Conservation (phyloP, 2,888 invertebrate genomes). For the Eupithecia centaureata region DNA sequence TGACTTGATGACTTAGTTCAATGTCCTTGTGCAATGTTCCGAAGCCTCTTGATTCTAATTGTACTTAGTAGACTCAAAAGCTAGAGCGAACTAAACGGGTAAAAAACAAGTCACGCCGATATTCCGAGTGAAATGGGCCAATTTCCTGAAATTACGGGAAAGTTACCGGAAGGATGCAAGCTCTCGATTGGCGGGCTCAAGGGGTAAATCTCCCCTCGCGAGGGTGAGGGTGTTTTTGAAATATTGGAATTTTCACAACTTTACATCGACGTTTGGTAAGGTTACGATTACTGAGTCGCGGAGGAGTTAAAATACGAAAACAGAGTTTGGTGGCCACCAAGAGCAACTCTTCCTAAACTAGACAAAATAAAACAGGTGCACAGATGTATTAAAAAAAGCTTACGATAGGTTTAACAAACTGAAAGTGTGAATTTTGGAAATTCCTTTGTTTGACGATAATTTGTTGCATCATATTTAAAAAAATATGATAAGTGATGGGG, state of each 20-base stretch:
- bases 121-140: constrained; percentile 4
- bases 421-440: too few species aligned
- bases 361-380: too few species aligned
- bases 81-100: background rate
- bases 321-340: too few species aligned
- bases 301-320: too few species aligned
- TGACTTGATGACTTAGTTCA: background rate
- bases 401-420: too few species aligned
- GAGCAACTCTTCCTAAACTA: too few species aligned
- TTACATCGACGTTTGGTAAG: background rate
- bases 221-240: constrained; percentile 24
- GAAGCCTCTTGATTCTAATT: background rate
- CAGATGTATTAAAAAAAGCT: too few species aligned
- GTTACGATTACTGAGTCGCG: background rate
- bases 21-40: background rate
- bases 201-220: constrained; percentile 43
- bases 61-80: background rate
- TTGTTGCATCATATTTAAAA: too few species aligned
- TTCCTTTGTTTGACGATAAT: too few species aligned
- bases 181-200: constrained; percentile 57
- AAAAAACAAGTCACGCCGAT: constrained; percentile 1
- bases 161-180: constrained; percentile 41
- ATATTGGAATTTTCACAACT: constrained; percentile 27
- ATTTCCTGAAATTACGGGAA: constrained; percentile 37
- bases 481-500: too few species aligned